phyloP scores from a whole-genome alignment of 2,797 vertebrate species.

The Furcifer pardalis region DNA sequence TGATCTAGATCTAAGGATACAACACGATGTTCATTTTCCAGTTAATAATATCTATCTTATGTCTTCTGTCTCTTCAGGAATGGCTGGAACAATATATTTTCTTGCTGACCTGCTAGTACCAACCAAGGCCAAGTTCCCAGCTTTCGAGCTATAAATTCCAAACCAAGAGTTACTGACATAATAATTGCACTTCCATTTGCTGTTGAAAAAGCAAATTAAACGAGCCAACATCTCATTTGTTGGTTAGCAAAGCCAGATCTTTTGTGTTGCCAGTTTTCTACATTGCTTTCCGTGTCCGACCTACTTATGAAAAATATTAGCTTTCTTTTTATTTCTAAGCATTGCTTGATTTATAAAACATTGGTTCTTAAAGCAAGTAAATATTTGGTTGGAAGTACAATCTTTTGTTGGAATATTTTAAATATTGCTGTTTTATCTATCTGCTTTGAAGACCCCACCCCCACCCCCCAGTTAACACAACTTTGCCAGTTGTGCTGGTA shows the following conservation, averaged over 20 bases:
- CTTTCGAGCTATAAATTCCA: constrained; percentile 86
- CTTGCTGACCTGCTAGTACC: constrained; percentile 92
- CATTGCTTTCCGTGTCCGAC: constrained; percentile 43
- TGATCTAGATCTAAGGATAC: background rate
- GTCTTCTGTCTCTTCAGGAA: constrained; percentile 79
- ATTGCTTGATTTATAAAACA: constrained; percentile 44
- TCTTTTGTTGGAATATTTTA: constrained; percentile 49
- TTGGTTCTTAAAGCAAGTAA: constrained; percentile 12
- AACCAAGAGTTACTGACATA: constrained; percentile 41
- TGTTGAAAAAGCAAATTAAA: constrained; percentile 28
- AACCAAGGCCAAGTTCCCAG: constrained; percentile 88
- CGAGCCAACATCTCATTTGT: constrained; percentile 45
- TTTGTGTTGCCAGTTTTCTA: constrained; percentile 22
- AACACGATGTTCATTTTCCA: background rate
- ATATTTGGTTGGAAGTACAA: too few relatives aligned
- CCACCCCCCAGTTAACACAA: too few relatives aligned
- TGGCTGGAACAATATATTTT: constrained; percentile 98
- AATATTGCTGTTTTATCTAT: constrained; percentile 54
- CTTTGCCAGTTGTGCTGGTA: constrained; percentile 30
- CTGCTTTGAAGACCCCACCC: constrained; percentile 40
- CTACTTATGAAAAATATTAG: constrained; percentile 20
- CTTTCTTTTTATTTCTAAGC: constrained; percentile 24
- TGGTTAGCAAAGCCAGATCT: constrained; percentile 36
- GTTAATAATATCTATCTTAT: constrained; percentile 19
- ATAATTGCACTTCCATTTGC: background rate